Evolutionary conservation across 2,797 vertebrate genomes (phyloP).

Genomic region (Mastacembelus armatus): DNA sequence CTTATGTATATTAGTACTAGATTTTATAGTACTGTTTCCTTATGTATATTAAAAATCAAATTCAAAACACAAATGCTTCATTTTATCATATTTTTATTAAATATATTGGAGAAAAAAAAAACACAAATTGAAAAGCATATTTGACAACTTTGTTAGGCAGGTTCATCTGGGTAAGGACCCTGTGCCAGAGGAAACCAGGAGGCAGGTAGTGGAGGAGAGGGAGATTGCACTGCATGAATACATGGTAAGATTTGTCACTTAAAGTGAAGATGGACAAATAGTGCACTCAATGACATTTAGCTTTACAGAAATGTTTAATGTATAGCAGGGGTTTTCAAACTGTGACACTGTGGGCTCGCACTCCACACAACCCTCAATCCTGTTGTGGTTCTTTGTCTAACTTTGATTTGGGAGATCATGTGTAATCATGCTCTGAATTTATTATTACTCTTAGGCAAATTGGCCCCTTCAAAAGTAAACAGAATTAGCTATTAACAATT

Average conservation of each 20-base stretch:
- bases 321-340: too few species aligned
- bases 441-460: too few species aligned
- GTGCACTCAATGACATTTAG: neutral
- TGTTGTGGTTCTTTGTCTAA: too few species aligned
- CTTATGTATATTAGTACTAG: too few species aligned
- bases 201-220: conserved; percentile 81
- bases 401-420: too few species aligned
- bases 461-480: too few species aligned
- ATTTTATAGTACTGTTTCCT: too few species aligned
- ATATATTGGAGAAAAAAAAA: neutral
- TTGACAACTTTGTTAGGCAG: conserved; percentile 79
- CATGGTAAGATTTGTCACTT: conserved; percentile 77
- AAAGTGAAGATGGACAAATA: neutral
- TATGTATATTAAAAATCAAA: neutral
- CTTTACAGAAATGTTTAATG: neutral
- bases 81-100: neutral
- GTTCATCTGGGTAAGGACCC: conserved; percentile 85
- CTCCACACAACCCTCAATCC: too few species aligned
- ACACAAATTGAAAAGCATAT: neutral
- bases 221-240: conserved; percentile 76
- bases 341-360: too few species aligned
- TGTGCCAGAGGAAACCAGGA: conserved; percentile 75
- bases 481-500: too few species aligned
- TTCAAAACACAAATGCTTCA: neutral
- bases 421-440: too few species aligned